Evolutionary conservation across 2,888 invertebrate species (phyloP).

Genomic region (Drosophila tanythrix): DNA sequence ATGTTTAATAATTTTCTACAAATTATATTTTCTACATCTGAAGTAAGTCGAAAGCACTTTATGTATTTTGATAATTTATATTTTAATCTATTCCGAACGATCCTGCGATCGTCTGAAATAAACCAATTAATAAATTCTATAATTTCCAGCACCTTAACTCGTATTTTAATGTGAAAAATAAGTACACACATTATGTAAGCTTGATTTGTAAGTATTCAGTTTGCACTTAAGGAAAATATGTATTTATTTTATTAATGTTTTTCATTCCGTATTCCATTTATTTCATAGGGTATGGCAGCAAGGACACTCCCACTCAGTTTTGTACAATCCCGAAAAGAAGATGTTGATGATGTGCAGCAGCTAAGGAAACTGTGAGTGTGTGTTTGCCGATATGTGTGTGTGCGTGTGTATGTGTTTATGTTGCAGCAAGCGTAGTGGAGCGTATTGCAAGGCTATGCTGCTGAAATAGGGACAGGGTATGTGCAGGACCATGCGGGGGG

Average conservation of each 20-base stretch:
- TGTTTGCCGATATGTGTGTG: not conserved
- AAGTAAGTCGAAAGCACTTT: not conserved
- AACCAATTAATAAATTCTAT: not conserved
- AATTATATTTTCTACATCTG: not conserved
- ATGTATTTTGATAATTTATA: not conserved
- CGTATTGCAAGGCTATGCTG: constrained; percentile 32
- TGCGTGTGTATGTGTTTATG: constrained; percentile 28
- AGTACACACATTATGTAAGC: not conserved
- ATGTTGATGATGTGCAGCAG: constrained; percentile 72
- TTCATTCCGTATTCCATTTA: not conserved
- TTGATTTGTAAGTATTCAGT: not conserved
- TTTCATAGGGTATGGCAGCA: constrained; percentile 33
- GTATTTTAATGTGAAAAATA: too few relatives aligned
- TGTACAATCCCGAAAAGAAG: constrained; percentile 47
- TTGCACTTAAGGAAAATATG: not conserved
- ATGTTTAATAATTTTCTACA: not conserved
- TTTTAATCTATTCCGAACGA: not conserved
- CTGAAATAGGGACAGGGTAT: constrained; percentile 7
- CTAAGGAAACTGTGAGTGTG: constrained; percentile 37
- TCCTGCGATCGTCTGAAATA: not conserved
- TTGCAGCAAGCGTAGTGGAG: constrained; percentile 45
- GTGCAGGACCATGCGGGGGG: constrained; percentile 5
- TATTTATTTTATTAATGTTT: not conserved
- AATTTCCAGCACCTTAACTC: not conserved
- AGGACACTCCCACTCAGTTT: constrained; percentile 47